Evolutionary conservation across 2,113 vertebrate species (phyloP), one percentile per base, ranked within the genome.

Genomic region (Toxostoma redivivum): DNA sequence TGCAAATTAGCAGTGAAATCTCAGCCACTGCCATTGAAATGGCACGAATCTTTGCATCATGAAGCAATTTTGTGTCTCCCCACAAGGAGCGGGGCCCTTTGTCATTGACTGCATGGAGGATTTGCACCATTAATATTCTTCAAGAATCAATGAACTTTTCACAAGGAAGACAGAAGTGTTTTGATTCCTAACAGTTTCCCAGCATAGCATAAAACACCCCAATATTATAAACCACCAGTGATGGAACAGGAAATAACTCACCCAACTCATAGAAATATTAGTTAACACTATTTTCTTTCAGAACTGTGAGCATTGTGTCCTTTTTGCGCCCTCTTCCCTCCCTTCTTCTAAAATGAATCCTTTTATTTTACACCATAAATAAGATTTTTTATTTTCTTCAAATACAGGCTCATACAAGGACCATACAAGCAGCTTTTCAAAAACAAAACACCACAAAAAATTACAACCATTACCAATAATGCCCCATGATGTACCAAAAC

Each of bases 401-500:
- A 47, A 47, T 51, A 57, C 11, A 17, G 1, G 15, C 48, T 40
- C 23, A 30, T 15, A 16, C 24, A 56, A 65, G 6, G 38, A 31
- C 11, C 5, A 35, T 27, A 8, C 11, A 61, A 35, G 3, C 3
- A 37, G 7, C 2, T 40, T n/a, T 27, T 23, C 28, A 35, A 24
- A 28, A 72, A 25, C 10, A 65, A 44, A 33, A 11, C 17, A 12
- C 10, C 5, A 66, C 1, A 24, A 42, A 45, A 48, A 23, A 28
- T 33, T 44, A 11, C 5, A 33, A 44, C 3, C 5, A 37, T 14
- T 45, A 15, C 1, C 1, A 37, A 9, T 23, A 60, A 37, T 47
- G 1, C 2, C 10, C 8, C 24, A 40, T 1, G 5, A n/a, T 6
- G 7, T 11, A 12, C 5, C 7, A 16, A 66, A 66, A 28, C 0